Conservation (phyloP, 2,888 invertebrate genomes). For the Adineta ricciae region DNA sequence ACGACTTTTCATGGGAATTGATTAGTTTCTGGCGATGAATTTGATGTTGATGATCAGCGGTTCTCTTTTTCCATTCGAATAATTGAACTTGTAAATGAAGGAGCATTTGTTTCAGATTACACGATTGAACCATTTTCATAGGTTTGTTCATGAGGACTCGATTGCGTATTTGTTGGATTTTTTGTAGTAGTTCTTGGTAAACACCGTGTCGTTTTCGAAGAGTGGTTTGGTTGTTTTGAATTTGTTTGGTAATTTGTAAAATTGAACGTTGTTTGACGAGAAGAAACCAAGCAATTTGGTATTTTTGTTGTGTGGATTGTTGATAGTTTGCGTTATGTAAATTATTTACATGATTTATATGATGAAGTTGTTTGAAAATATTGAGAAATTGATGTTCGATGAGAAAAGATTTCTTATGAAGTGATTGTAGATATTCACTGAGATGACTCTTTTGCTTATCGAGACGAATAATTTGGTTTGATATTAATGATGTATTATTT, state of each 20-base stretch:
- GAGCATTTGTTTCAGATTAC: neutral
- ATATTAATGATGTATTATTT: neutral
- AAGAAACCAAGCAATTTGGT: neutral
- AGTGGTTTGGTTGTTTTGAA: neutral
- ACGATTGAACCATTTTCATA: neutral
- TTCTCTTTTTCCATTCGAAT: neutral
- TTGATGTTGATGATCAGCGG: neutral
- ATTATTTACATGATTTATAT: neutral
- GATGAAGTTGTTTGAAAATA: neutral
- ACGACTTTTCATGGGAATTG: too few species aligned
- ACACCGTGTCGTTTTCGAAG: neutral
- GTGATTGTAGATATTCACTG: neutral
- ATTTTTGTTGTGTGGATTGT: neutral
- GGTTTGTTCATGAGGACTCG: neutral
- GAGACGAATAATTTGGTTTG: neutral
- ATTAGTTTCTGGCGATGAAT: neutral
- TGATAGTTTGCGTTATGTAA: neutral
- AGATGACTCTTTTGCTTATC: neutral
- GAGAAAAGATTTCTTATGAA: neutral
- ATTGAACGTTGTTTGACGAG: neutral
- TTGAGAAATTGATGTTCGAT: neutral
- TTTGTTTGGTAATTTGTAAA: neutral
- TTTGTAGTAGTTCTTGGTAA: neutral
- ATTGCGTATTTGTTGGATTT: neutral
- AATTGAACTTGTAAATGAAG: neutral